A percentile compares a stretch with the other conserved stretches of the same genome.
phyloP scores from a whole-genome alignment of 2,888 invertebrate species.

The Hydraecia micacea region DNA sequence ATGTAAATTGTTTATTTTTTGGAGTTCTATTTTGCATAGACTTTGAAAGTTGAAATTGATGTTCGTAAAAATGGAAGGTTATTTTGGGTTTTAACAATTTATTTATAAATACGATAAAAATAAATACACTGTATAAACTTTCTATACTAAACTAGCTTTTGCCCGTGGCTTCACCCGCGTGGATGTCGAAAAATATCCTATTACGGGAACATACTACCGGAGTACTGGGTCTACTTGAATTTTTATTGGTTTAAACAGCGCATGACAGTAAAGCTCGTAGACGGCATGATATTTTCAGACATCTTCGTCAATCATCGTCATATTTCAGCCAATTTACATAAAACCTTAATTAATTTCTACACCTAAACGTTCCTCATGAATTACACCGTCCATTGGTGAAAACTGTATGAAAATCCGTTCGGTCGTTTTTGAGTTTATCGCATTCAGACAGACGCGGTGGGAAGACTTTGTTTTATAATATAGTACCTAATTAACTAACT shows the following conservation, averaged over 20 bases:
- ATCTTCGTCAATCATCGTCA: too few species aligned
- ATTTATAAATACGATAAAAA: not conserved
- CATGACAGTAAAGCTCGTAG: not conserved
- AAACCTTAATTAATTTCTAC: not conserved
- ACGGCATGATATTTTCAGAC: too few species aligned
- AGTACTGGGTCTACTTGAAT: too few species aligned
- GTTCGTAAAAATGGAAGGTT: not conserved
- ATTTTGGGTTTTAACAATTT: not conserved
- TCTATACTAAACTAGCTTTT: too few species aligned
- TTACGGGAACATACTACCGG: not conserved
- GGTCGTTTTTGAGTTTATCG: not conserved
- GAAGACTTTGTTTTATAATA: not conserved
- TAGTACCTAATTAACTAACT: not conserved
- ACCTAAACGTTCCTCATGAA: not conserved
- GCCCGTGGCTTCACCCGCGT: too few species aligned
- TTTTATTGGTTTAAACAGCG: too few species aligned
- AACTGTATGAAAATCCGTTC: not conserved
- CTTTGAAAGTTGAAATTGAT: slow-evolving; percentile 1
- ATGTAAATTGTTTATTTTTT: not conserved
- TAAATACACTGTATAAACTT: too few species aligned
- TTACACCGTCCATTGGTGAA: not conserved
- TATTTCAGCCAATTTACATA: not conserved
- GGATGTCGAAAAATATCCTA: not conserved
- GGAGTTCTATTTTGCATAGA: slow-evolving; percentile 2
- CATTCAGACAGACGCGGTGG: not conserved